phyloP scores from a whole-genome alignment of 64 coral and sea anemone genomes.

The Montipora foliosa region DNA sequence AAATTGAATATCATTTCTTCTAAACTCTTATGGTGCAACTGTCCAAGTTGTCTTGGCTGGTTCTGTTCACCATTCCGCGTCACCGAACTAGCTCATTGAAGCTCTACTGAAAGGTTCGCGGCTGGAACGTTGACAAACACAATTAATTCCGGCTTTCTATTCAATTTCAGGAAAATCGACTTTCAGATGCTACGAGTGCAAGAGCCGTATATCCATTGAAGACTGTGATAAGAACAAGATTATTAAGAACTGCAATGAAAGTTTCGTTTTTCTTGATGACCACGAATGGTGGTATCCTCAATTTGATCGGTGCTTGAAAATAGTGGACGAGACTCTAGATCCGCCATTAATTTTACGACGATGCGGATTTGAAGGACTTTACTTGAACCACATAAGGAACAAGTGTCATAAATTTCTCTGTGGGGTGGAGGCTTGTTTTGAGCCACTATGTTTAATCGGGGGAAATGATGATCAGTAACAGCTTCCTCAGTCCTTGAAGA shows the following conservation, averaged over 20 bases:
- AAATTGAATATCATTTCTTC: no score
- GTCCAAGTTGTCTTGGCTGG: no score
- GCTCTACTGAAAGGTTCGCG: background rate
- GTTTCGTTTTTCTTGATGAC: background rate
- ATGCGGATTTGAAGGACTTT: constrained; percentile 11
- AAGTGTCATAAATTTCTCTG: background rate
- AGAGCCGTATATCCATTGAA: background rate
- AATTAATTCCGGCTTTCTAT: background rate
- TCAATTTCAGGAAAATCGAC: background rate
- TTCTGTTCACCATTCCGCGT: no score
- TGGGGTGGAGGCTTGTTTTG: background rate
- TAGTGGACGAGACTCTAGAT: background rate
- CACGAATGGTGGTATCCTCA: background rate
- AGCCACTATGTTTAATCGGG: background rate
- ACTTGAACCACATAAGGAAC: background rate
- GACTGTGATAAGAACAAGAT: background rate
- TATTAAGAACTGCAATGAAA: background rate
- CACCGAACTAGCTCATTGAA: background rate
- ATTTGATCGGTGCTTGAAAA: constrained; percentile 4
- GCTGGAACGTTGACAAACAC: no score
- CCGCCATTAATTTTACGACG: background rate
- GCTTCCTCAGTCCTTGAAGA: background rate
- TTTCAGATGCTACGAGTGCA: constrained; percentile 8
- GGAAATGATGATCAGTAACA: background rate
- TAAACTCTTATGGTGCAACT: no score